Evolutionary conservation across 2,113 vertebrate species (phyloP), one percentile per base, ranked within the genome.

Genomic region (Neotragus moschatus): DNA sequence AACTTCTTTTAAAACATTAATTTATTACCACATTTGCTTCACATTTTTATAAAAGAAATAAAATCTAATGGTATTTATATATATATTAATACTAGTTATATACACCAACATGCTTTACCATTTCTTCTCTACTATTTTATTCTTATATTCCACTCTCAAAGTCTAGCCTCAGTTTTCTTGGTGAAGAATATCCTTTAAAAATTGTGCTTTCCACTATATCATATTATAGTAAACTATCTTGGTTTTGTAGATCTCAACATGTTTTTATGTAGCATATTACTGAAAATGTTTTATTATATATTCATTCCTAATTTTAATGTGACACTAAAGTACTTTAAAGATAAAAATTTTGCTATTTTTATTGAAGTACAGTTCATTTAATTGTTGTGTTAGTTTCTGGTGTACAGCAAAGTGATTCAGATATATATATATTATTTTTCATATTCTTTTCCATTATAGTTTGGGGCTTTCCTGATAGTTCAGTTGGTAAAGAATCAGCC

Each of bases 231-330:
- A 70, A 80, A 80, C 43, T 77, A 7, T 60, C 88, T 93, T 90
- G 86, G 17, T 92, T 93, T 89, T 93, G 1, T 91, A 93, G 63
- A 7, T n/a, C 47, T 84, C 39, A 91, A 58, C 39, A 36, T 86
- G 36, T 55, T 75, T 94, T 80, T 60, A 60, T 60, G 26, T n/a
- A n/a, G n/a, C n/a, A n/a, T n/a, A 73, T 56, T 17, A 17, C 61
- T 90, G 45, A 63, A 92, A 92, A 87, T 82, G 16, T 58, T 77
- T 93, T 82, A 75, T 87, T 58, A 77, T 7, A 25, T 70, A 55
- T 66, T 53, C n/a, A 70, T 63, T 87, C n/a, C 84, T 87, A 90
- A 82, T 93, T 90, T 58, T 93, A 80, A 77, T 75, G 70, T 93
- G 47, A 77, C 55, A n/a, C 53, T 94, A 89, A 75, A 95, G 61